A percentile compares a stretch with the other conserved stretches of the same genome.
Evolutionary conservation across 2,888 invertebrate species (phyloP).

Genomic region (Atethmia centrago): DNA sequence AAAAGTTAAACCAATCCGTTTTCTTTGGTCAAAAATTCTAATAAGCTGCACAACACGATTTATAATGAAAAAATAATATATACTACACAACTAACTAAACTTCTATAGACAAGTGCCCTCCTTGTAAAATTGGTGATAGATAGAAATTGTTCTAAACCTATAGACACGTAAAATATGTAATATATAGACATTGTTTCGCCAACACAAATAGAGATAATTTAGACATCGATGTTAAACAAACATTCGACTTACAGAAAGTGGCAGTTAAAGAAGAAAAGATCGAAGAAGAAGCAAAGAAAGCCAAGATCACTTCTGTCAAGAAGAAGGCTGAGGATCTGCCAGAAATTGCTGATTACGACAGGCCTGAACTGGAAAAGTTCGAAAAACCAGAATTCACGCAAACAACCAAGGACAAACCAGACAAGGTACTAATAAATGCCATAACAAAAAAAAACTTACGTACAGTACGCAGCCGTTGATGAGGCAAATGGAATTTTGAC

Average conservation of each 20-base stretch:
- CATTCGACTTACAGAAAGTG: conserved; percentile 83
- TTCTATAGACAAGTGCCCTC: background rate
- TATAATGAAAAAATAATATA: background rate
- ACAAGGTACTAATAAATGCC: conserved; percentile 58
- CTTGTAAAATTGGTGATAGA: background rate
- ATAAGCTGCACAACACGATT: background rate
- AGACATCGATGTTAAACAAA: conserved; percentile 40
- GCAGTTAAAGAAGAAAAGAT: conserved; percentile 86
- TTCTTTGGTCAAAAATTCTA: background rate
- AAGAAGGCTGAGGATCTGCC: conserved; percentile 91
- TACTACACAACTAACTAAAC: background rate
- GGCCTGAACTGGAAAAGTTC: conserved; percentile 93
- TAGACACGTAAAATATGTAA: background rate
- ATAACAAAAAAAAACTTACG: conserved; percentile 73
- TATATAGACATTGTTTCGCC: background rate
- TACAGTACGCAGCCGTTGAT: background rate
- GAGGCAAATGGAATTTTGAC: background rate
- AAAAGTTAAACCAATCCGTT: background rate
- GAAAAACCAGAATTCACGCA: conserved; percentile 90
- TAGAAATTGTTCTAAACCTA: background rate
- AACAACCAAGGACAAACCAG: conserved; percentile 87
- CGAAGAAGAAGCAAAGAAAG: conserved; percentile 87
- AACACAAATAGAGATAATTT: background rate
- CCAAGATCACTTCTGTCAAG: conserved; percentile 85
- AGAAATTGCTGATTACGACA: conserved; percentile 94